Evolutionary conservation across 2,797 vertebrate species (phyloP), one percentile per base, ranked within the genome.

Genomic region (Squalus acanthias): DNA sequence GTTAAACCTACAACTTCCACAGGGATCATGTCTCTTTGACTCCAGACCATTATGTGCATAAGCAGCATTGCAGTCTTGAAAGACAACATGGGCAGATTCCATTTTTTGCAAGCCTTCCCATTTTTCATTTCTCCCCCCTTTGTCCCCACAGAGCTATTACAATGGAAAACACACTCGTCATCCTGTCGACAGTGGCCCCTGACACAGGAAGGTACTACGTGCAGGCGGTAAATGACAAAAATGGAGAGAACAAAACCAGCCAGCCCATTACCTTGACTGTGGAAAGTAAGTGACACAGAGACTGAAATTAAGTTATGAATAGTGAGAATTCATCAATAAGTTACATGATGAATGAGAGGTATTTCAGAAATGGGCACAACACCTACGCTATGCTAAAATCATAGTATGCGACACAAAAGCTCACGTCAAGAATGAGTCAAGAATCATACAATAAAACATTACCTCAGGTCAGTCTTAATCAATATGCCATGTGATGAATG

Each of bases 201-300:
- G 99, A 99, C 0, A 98, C 99, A 0, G 99, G 99, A 9, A 98
- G 99, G 15, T 99, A 99, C 98, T 99, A 99, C 0, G 99, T 99
- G 96, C 99, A 99, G 97, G 99, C 99, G 0, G 99, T 99, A 96
- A 99, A 99, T 0, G 99, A 99, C 98, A 99, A 99, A 98, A 99
- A 99, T 0, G 99, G 99, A 0, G 99, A 99, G 97, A 99, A 99
- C 98, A 99, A 99, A 98, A 99, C 99, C 74, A 99, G 99, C 97
- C 99, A 99, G 97, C 99, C 99, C 79, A 98, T 99, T 97, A 98
- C 97, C 0, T 98, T 99, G 91, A 98, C 98, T 0, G 99, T 99
- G 97, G 99, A 99, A 97, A 99, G 99, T 99, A 98, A 99, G 99
- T 98, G 82, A 89, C 70, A 70, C 63, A 53, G 92, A 85, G 57